Base-by-base conservation (phyloP, 53 echinoderm and acorn worm genomes). In the Paracentrotus lividus region DNA sequence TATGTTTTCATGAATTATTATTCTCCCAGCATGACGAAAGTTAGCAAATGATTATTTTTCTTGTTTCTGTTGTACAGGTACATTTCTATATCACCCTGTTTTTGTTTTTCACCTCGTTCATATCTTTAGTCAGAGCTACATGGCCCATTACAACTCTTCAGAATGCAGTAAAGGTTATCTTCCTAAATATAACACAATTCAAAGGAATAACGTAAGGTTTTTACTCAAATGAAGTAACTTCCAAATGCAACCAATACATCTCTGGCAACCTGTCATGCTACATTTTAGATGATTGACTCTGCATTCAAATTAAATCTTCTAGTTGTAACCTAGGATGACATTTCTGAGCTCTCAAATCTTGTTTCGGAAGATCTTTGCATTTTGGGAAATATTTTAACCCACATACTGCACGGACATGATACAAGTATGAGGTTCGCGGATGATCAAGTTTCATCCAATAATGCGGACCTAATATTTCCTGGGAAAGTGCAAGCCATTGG, bases 281-380 rank as follows among this genome's bases (percentile, higher is more conserved):
- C n/a, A 45, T 81, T 81, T 81, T n/a, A 45, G 9, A 26, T 45
- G 47, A 81, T 81, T 81, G 81, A 47, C 10, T 81, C 45, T 49
- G 1, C 16, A 38, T 38, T n/a, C 26, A 81, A 81, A 47, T 47
- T 81, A 81, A 51, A 81, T n/a, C 26, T 47, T 81, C 33, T 26
- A 47, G 47, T 45, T 45, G 16, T n/a, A n/a, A 81, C 24, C 81
- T 18, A 9, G n/a, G 27, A n/a, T 81, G 49, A 81, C 26, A 81
- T 81, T 81, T 49, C 3, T 44, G 81, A 81, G 81, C 49, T 45
- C n/a, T n/a, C 2, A 47, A 45, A 49, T 45, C 43, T 10, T 20
- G 81, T 81, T 81, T 81, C 81, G 81, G 47, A 81, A n/a, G 81
- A 81, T 81, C 49, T n/a, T 20, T 47, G 81, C 38, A 81, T 47